Evolutionary conservation across 2,797 vertebrate species (phyloP).

Genomic region (Apogon hyalosoma): DNA sequence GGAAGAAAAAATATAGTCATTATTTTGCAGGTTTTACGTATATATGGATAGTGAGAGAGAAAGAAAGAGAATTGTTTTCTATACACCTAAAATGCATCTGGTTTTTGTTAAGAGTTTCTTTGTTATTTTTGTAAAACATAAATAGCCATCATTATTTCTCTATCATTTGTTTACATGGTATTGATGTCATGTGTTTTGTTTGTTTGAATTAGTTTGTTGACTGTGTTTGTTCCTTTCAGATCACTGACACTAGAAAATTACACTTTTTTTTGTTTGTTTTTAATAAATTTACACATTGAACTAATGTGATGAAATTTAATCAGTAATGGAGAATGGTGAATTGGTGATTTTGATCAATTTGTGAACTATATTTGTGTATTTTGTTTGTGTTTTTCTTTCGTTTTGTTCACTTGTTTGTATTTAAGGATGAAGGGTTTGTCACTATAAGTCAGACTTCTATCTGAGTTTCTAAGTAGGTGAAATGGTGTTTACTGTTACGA

Average conservation of each 20-base stretch:
- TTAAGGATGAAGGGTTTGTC: slow-evolving; percentile 3
- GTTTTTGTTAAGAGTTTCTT: slow-evolving; percentile 22
- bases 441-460: background rate
- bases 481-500: too few relatives aligned
- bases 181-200: slow-evolving; percentile 35
- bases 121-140: slow-evolving; percentile 7
- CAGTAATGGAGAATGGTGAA: background rate
- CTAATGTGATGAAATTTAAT: slow-evolving; percentile 2
- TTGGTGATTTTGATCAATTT: slow-evolving; percentile 36
- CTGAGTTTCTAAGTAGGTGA: too few relatives aligned
- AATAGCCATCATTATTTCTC: slow-evolving; percentile 45
- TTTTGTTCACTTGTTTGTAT: slow-evolving; percentile 6
- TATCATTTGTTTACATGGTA: slow-evolving; percentile 49
- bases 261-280: too few relatives aligned
- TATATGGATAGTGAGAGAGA: slow-evolving; percentile 26
- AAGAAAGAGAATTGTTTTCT: slow-evolving; percentile 7
- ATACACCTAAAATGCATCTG: slow-evolving; percentile 27
- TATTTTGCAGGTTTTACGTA: slow-evolving; percentile 10
- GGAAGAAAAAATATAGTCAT: background rate
- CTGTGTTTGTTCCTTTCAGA: slow-evolving; percentile 26
- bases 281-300: background rate
- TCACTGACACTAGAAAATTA: too few relatives aligned
- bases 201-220: slow-evolving; percentile 37
- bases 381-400: slow-evolving; percentile 32
- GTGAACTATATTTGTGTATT: slow-evolving; percentile 35